Conservation (phyloP, 2,888 invertebrate genomes). For the Glaucopsyche alexis region DNA sequence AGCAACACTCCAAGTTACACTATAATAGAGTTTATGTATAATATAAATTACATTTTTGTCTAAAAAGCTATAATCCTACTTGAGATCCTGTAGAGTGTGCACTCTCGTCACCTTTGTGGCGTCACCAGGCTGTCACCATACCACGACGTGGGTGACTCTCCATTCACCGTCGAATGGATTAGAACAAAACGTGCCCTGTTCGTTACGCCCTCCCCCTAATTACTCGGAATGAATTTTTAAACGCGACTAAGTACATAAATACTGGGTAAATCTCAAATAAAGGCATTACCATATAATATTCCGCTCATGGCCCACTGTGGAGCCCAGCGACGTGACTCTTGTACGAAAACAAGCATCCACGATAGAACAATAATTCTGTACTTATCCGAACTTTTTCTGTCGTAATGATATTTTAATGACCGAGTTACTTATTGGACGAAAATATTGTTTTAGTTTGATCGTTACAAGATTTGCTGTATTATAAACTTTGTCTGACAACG, state of each 20-base stretch:
- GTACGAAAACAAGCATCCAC: conserved; percentile 34
- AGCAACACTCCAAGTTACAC: too few relatives aligned
- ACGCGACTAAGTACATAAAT: conserved; percentile 6
- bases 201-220: neutral
- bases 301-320: conserved; percentile 39
- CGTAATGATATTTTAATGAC: conserved; percentile 32
- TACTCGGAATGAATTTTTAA: neutral
- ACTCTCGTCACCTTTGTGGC: too few relatives aligned
- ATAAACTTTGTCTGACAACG: neutral
- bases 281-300: conserved; percentile 43
- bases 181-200: neutral
- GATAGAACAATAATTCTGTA: conserved; percentile 6
- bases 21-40: too few relatives aligned
- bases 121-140: too few relatives aligned
- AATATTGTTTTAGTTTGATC: neutral
- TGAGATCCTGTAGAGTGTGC: too few relatives aligned
- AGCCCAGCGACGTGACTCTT: conserved; percentile 39
- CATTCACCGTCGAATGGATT: neutral
- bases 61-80: too few relatives aligned
- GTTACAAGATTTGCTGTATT: neutral
- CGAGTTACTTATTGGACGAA: neutral
- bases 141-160: too few relatives aligned
- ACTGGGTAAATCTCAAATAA: conserved; percentile 40
- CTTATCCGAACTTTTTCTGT: conserved; percentile 1
- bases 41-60: too few relatives aligned